Percentiles rank a stretch among this genome's conserved stretches.
Conservation (phyloP, 2,888 invertebrate genomes). For the Anagyrus pseudococci region DNA sequence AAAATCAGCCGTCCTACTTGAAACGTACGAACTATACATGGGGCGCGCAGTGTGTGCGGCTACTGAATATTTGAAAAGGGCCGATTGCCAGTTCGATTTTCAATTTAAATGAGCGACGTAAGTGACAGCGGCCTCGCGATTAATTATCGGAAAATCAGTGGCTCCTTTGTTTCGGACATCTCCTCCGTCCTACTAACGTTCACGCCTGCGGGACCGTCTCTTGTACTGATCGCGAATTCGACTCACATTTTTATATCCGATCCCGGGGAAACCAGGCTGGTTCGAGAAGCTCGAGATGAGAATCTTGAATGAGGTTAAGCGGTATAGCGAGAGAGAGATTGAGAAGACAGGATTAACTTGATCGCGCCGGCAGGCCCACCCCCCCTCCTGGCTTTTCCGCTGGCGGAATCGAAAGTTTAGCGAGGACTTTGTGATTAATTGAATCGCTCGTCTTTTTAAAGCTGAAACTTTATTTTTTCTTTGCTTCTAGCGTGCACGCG, state of each 20-base stretch:
- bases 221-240: slow-evolving; percentile 9
- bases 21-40: too few relatives aligned
- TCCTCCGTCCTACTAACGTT: too few relatives aligned
- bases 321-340: too few relatives aligned
- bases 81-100: too few relatives aligned
- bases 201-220: too few relatives aligned
- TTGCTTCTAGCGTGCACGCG: not conserved
- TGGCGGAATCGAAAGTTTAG: slow-evolving; percentile 11
- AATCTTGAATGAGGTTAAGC: slow-evolving; percentile 22
- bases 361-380: slow-evolving; percentile 5
- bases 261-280: not conserved
- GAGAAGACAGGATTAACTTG: slow-evolving; percentile 1
- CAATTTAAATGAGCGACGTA: too few relatives aligned
- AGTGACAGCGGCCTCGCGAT: too few relatives aligned
- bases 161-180: too few relatives aligned
- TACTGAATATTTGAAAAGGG: too few relatives aligned
- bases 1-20: too few relatives aligned
- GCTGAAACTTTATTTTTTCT: not conserved
- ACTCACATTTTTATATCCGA: not conserved
- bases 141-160: too few relatives aligned
- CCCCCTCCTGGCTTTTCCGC: slow-evolving; percentile 8
- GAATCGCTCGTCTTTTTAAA: slow-evolving; percentile 8
- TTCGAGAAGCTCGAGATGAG: slow-evolving; percentile 22
- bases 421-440: slow-evolving; percentile 29
- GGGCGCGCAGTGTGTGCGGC: too few relatives aligned